phyloP scores from a whole-genome alignment of 2,888 invertebrate species.

The Heteropelma amictum region DNA sequence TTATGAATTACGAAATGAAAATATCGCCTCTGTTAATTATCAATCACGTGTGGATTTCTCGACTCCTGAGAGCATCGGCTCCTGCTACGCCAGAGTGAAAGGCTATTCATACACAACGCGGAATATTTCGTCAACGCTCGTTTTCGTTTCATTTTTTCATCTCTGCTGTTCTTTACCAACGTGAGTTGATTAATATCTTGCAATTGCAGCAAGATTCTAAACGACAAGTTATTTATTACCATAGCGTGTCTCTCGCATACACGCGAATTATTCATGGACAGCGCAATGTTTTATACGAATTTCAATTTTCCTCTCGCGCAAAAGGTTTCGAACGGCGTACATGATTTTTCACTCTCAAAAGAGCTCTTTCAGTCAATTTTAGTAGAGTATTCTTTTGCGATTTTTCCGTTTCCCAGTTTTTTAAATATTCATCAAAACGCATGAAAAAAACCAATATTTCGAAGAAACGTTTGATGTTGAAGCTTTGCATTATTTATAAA shows the following conservation, averaged over 20 bases:
- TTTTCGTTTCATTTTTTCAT: neutral
- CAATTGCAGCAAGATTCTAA: neutral
- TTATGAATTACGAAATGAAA: slow-evolving; percentile 5
- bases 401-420: too few relatives aligned
- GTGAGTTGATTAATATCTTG: neutral
- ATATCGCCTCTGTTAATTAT: neutral
- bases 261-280: slow-evolving; percentile 4
- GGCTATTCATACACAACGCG: slow-evolving; percentile 3
- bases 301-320: too few relatives aligned
- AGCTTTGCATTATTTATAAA: too few relatives aligned
- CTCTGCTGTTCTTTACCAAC: neutral
- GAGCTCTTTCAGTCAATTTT: too few relatives aligned
- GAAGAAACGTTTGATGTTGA: too few relatives aligned
- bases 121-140: neutral
- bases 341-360: too few relatives aligned
- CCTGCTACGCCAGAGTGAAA: too few relatives aligned
- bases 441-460: too few relatives aligned
- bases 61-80: too few relatives aligned
- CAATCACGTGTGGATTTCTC: neutral
- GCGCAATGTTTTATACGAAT: neutral
- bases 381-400: too few relatives aligned
- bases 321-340: too few relatives aligned
- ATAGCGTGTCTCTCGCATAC: neutral
- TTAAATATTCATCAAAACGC: too few relatives aligned
- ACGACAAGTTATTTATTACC: neutral